A percentile compares a stretch with the other conserved stretches of the same genome.
Evolutionary conservation across 1,140 invertebrate species (phyloP).

Genomic region (Eubasilissa regina): DNA sequence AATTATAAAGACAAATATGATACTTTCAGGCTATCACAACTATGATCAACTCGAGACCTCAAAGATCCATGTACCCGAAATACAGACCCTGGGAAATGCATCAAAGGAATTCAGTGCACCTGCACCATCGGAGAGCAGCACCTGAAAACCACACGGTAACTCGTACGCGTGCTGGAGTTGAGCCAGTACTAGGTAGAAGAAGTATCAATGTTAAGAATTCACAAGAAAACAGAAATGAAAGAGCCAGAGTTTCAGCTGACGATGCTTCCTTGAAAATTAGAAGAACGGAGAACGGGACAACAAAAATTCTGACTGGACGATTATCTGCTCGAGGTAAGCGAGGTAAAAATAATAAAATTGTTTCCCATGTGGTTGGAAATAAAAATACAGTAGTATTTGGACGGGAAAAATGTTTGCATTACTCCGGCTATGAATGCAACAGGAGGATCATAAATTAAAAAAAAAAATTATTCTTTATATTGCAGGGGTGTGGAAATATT

Average conservation of each 20-base stretch:
- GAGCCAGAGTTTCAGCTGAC: neutral
- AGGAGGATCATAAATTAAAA: neutral
- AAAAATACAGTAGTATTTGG: neutral
- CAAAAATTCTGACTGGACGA: constrained; percentile 32
- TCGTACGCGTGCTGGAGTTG: neutral
- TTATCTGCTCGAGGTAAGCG: constrained; percentile 41
- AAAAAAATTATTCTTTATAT: too few species aligned
- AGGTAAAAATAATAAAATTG: constrained; percentile 33
- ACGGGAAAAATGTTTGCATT: neutral
- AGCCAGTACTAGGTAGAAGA: neutral
- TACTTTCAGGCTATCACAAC: neutral
- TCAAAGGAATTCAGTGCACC: neutral
- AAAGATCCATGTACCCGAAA: neutral
- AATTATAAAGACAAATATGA: too few species aligned
- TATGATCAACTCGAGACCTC: constrained; percentile 20
- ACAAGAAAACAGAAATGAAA: neutral
- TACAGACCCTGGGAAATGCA: constrained; percentile 3
- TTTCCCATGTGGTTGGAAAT: neutral
- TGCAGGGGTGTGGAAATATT: neutral
- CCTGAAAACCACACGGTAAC: neutral
- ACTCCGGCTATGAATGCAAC: neutral
- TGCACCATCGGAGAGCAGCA: neutral
- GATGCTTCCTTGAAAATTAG: neutral
- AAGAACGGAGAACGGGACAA: constrained; percentile 15
- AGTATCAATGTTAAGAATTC: neutral